Evolutionary conservation across 2,888 invertebrate species (phyloP).

Genomic region (Cremastinae sp.): DNA sequence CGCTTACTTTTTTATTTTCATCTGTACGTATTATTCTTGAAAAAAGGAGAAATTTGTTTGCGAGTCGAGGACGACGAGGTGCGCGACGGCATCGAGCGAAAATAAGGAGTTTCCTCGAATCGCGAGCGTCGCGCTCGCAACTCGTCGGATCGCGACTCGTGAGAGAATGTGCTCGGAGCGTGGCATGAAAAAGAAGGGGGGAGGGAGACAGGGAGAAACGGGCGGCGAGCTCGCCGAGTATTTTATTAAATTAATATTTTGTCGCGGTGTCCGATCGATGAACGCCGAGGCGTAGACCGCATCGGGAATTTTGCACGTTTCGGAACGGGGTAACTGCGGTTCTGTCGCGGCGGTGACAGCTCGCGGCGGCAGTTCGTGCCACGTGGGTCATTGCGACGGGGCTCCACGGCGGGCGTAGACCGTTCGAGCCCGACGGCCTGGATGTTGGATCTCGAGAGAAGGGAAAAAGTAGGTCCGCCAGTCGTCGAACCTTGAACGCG

Average conservation of each 20-base stretch:
- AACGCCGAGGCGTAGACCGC: background rate
- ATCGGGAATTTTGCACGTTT: background rate
- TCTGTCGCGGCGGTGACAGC: slow-evolving; percentile 47
- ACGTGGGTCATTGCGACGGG: slow-evolving; percentile 22
- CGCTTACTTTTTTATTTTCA: too few relatives aligned
- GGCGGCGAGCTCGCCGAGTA: background rate
- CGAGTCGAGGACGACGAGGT: too few relatives aligned
- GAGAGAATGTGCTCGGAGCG: background rate
- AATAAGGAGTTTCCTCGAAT: too few relatives aligned
- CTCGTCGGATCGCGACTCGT: background rate
- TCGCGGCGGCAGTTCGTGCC: slow-evolving; percentile 33
- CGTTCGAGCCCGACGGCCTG: background rate
- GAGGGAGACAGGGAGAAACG: background rate
- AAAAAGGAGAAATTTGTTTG: too few relatives aligned
- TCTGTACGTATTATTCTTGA: too few relatives aligned
- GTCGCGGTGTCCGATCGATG: slow-evolving; percentile 45
- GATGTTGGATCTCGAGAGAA: background rate
- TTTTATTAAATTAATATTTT: slow-evolving; percentile 39
- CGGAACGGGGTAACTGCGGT: slow-evolving; percentile 33
- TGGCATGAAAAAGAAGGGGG: background rate
- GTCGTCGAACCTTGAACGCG: slow-evolving; percentile 21
- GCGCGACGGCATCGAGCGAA: too few relatives aligned
- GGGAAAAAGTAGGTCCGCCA: slow-evolving; percentile 44
- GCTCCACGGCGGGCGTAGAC: slow-evolving; percentile 10
- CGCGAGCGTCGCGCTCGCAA: too few relatives aligned